Evolutionary conservation across 2,888 invertebrate genomes (phyloP).

Genomic region (Sarcophaga carnaria): DNA sequence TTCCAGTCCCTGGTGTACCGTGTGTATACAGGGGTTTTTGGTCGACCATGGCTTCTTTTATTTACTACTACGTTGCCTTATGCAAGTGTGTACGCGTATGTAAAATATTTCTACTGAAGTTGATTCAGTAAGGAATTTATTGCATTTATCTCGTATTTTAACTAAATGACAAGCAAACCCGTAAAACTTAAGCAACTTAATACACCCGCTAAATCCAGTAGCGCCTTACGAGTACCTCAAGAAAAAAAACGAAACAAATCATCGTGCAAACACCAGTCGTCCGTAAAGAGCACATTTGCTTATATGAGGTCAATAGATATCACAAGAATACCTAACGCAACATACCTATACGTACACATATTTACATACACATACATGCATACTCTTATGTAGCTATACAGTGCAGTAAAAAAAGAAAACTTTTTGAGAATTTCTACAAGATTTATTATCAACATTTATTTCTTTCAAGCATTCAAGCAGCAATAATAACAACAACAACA

Average conservation of each 20-base stretch:
- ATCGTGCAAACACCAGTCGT: not conserved
- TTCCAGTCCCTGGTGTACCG: too few relatives aligned
- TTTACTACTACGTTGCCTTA: too few relatives aligned
- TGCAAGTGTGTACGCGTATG: too few relatives aligned
- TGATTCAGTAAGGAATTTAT: too few relatives aligned
- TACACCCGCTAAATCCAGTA: not conserved
- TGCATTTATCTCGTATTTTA: too few relatives aligned
- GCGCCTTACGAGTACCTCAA: not conserved
- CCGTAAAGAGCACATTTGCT: constrained; percentile 11
- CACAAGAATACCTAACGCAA: constrained; percentile 44
- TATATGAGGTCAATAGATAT: constrained; percentile 67
- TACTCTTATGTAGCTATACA: too few relatives aligned
- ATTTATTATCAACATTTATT: constrained; percentile 61
- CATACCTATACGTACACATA: not conserved
- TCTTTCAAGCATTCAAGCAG: constrained; percentile 40
- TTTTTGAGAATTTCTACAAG: constrained; percentile 55
- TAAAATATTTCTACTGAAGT: too few relatives aligned
- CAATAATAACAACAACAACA: constrained; percentile 24
- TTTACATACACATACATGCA: too few relatives aligned
- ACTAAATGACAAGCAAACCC: too few relatives aligned
- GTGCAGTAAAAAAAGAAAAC: constrained; percentile 10
- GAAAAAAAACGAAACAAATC: constrained; percentile 15
- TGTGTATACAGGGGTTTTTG: too few relatives aligned
- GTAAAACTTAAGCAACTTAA: not conserved
- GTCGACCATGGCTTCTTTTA: too few relatives aligned